Conservation (phyloP, 2,888 invertebrate species). For the Amiota communis region DNA sequence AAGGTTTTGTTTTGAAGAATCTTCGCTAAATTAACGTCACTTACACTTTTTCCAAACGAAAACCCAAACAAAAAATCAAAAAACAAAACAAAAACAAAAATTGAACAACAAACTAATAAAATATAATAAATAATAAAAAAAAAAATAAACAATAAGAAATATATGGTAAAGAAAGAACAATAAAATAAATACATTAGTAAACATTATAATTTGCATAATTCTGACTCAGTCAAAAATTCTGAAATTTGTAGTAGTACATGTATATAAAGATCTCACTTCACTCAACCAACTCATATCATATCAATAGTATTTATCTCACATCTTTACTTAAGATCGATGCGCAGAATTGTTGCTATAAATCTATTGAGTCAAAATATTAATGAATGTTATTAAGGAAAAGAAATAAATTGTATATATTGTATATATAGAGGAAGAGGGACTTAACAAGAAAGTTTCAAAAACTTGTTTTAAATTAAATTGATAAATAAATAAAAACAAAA, state of each 20-base stretch:
- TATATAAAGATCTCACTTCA: slow-evolving; percentile 3
- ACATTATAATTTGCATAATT: slow-evolving; percentile 58
- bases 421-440: neutral
- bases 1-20: slow-evolving; percentile 37
- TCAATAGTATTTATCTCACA: neutral
- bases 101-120: slow-evolving; percentile 35
- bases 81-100: too few relatives aligned
- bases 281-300: neutral
- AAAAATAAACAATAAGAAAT: slow-evolving; percentile 20
- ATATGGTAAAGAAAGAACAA: slow-evolving; percentile 35
- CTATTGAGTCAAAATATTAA: neutral
- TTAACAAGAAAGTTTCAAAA: neutral
- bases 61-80: neutral
- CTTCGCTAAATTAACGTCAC: slow-evolving; percentile 58
- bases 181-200: slow-evolving; percentile 55
- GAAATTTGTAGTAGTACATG: neutral
- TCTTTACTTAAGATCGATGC: neutral
- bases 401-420: neutral
- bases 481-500: neutral
- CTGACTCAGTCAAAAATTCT: slow-evolving; percentile 26
- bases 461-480: neutral
- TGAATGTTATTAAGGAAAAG: too few relatives aligned
- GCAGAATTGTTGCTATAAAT: slow-evolving; percentile 12
- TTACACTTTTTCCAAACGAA: slow-evolving; percentile 49
- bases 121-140: slow-evolving; percentile 36